Evolutionary conservation across 1,140 invertebrate genomes (phyloP), one percentile per base, ranked within the genome.

Genomic region (Spodoptera frugiperda): DNA sequence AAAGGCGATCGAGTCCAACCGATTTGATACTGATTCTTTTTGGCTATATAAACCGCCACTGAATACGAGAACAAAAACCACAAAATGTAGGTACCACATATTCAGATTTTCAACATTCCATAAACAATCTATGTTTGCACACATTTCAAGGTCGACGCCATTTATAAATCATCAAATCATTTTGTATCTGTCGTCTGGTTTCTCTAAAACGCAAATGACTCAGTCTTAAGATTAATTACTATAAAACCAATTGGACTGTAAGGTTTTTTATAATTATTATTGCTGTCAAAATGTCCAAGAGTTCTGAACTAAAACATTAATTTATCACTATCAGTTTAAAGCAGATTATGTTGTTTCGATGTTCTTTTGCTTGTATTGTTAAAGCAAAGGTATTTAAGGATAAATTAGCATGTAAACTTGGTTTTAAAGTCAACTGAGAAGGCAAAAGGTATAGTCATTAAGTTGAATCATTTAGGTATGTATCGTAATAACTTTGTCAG

Each of bases 201-300:
- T 11, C n/a, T 17, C 33, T 61, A 44, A 61, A 17, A 10, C 54
- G 57, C 57, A 30, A 61, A 61, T 65, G 61, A 65, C 17, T 65
- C 39, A 65, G 39, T 9, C 12, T 10, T 30, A 65, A 61, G 57
- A 65, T 65, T 65, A 61, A 61, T 65, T 65, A 44, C 17, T 49
- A 12, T 65, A 14, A 49, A 65, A 19, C 61, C 61, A 48, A 65
- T 65, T 65, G 61, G 44, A 12, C 61, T 21, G 17, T 21, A 49
- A 30, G 11, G 10, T 49, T 21, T 48, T 65, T 63, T 55, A 25
- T 25, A 25, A 48, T 61, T 61, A 39, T 59, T 46, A 44, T 65
- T 48, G 44, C 44, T 46, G 44, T 48, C 61, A 48, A 21, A 65
- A 65, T 49, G 61, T 65, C 61, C 44, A 65, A 65, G 61, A 65